Percentiles rank a stretch among this genome's conserved stretches.
Evolutionary conservation across 2,113 vertebrate species (phyloP).

Genomic region (Pteropus alecto): DNA sequence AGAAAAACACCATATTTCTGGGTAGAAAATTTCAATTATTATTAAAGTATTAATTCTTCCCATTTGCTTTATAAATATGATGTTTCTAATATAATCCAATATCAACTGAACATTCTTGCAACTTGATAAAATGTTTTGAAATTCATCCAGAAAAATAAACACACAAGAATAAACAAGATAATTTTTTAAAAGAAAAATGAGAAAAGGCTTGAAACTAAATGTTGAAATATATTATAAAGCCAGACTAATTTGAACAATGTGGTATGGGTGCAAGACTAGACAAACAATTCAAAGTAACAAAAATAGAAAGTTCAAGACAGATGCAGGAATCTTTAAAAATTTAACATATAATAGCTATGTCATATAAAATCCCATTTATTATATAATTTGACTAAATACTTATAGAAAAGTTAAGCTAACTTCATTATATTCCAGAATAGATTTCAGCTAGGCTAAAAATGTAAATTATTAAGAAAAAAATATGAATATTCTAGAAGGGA

Average conservation of each 20-base stretch:
- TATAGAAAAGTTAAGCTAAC: neutral
- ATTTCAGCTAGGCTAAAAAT: neutral
- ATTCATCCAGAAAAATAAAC: slow-evolving; percentile 18
- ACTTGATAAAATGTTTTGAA: slow-evolving; percentile 40
- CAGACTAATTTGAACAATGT: slow-evolving; percentile 26
- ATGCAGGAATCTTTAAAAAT: neutral
- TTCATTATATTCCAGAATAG: slow-evolving; percentile 4
- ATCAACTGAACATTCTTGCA: slow-evolving; percentile 4
- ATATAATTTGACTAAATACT: slow-evolving; percentile 33
- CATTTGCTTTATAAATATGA: slow-evolving; percentile 28
- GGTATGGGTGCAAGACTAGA: neutral
- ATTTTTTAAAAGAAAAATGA: slow-evolving; percentile 12
- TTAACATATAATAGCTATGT: neutral
- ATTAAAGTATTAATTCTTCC: neutral
- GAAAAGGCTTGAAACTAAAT: slow-evolving; percentile 17
- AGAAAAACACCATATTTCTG: neutral
- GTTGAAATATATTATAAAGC: slow-evolving; percentile 43
- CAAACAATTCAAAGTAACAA: slow-evolving; percentile 3
- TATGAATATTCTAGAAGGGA: neutral
- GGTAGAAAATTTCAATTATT: neutral
- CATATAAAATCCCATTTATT: slow-evolving; percentile 32
- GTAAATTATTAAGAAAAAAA: neutral
- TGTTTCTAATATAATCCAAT: slow-evolving; percentile 16
- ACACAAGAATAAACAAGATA: neutral
- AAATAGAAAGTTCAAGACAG: slow-evolving; percentile 18